Percentiles rank a stretch among this genome's conserved stretches.
Evolutionary conservation across 2,888 invertebrate genomes (phyloP).

Genomic region (Chironomus riparius): DNA sequence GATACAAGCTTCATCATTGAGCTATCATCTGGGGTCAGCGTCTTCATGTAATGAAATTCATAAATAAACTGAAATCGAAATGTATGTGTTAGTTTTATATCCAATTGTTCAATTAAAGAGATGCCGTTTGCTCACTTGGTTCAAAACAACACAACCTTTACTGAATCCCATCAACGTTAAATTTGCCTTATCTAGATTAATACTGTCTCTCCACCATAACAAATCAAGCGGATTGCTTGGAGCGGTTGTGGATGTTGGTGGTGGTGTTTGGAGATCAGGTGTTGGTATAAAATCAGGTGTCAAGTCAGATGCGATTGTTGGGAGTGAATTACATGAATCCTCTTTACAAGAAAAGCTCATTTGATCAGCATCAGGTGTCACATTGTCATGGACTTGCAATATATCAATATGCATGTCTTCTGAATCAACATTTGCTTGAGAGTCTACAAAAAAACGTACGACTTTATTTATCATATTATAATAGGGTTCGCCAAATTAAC

Average conservation of each 20-base stretch:
- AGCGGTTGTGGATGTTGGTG: slow-evolving; percentile 29
- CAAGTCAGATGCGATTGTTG: slow-evolving; percentile 22
- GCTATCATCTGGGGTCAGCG: slow-evolving; percentile 53
- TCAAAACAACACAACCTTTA: slow-evolving; percentile 88
- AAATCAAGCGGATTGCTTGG: slow-evolving; percentile 36
- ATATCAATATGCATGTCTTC: slow-evolving; percentile 52
- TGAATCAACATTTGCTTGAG: slow-evolving; percentile 29
- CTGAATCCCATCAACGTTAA: slow-evolving; percentile 74
- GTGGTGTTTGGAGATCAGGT: slow-evolving; percentile 27
- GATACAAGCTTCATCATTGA: slow-evolving; percentile 56
- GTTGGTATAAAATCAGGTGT: slow-evolving; percentile 11
- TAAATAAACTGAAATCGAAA: slow-evolving; percentile 50
- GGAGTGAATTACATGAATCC: slow-evolving; percentile 30
- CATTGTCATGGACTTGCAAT: slow-evolving; percentile 45
- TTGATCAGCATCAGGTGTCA: slow-evolving; percentile 38
- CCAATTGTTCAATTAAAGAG: background rate
- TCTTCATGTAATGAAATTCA: slow-evolving; percentile 69
- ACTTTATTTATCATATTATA: too few species aligned
- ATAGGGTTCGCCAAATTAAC: too few species aligned
- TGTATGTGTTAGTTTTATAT: slow-evolving; percentile 37
- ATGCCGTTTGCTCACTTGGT: slow-evolving; percentile 48
- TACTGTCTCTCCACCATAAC: slow-evolving; percentile 52
- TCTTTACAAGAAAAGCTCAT: slow-evolving; percentile 33
- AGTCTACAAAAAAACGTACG: background rate
- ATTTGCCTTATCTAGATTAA: slow-evolving; percentile 50